These are phyloP conservation scores for Noctilio leporinus DNA, from an alignment of 2,113 vertebrate species.

Conservation along the genomic window DNA sequence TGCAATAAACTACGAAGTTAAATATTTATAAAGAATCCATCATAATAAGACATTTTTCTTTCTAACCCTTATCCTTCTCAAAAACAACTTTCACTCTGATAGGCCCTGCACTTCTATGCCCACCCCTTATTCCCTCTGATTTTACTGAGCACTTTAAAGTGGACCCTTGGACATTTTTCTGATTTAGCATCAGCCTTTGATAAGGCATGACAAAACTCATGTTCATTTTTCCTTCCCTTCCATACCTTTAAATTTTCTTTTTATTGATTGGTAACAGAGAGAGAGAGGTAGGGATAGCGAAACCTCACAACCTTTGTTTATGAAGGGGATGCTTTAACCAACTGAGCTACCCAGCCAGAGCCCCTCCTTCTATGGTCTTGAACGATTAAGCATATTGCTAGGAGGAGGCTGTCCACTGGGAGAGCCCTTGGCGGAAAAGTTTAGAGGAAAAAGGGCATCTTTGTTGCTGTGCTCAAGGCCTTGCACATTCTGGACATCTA, in stretches of 20 bases:
- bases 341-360: no score
- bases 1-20: background rate
- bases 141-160: background rate
- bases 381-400: background rate
- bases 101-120: background rate
- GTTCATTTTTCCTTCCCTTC: background rate
- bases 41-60: background rate
- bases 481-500: background rate
- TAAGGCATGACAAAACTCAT: background rate
- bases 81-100: background rate
- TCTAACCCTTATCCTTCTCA: background rate
- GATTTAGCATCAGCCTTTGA: background rate
- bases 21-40: background rate
- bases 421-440: background rate
- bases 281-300: no score
- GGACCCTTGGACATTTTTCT: background rate
- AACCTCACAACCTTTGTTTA: no score
- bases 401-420: background rate
- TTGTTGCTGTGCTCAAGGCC: background rate
- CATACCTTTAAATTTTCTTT: background rate
- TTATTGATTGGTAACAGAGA: no score
- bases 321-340: no score
- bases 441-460: background rate
- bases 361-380: background rate
- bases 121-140: background rate